Base-by-base conservation (phyloP, 2,113 vertebrate genomes). In the Pavo muticus region DNA sequence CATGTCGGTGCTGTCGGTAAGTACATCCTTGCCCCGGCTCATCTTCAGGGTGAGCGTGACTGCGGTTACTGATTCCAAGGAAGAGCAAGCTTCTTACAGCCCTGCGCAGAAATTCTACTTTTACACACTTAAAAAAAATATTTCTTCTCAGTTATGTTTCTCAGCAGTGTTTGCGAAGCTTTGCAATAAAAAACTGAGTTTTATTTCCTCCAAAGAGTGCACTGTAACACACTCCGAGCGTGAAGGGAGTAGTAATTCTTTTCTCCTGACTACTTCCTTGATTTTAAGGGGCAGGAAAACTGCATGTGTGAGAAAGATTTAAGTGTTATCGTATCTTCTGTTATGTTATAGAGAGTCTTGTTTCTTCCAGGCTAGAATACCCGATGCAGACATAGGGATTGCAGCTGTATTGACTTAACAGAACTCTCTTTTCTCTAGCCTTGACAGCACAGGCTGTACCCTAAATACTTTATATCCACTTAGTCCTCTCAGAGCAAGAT, bases 1-100 rank as follows among this genome's bases (percentile, higher is more conserved):
- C 97, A 98, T 32, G 67, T 95, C 1, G 98, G 97, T 6, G 98
- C 98, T 14, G 98, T 99, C 9, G 99, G 99, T 99, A 97, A 8
- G 98, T 96, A 42, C 47, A 2, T 56, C 81, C 32, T 74, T 19
- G 21, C 42, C 30, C 15, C 35, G 10, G 11, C 7, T 29, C 1
- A 1, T 35, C 12, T 44, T 3, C 39, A 61, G 12, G 48, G 10
- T 14, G 19, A 68, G 16, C 24, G 39, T 37, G 14, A 8, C 79
- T 45, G 63, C 30, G 1, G 4, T 12, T 9, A 14, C 37, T 39
- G 10, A 5, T 67, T n/a, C 44, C 20, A 13, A 77, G 47, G 59
- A 5, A 32, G 65, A 54, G 47, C 24, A 13, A 50, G 48, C 48
- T 48, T 48, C 21, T 48, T 48, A 12, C 47, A 48, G 47, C 47